phyloP scores from a whole-genome alignment of 1,140 invertebrate species.

The Dreissena polymorpha region DNA sequence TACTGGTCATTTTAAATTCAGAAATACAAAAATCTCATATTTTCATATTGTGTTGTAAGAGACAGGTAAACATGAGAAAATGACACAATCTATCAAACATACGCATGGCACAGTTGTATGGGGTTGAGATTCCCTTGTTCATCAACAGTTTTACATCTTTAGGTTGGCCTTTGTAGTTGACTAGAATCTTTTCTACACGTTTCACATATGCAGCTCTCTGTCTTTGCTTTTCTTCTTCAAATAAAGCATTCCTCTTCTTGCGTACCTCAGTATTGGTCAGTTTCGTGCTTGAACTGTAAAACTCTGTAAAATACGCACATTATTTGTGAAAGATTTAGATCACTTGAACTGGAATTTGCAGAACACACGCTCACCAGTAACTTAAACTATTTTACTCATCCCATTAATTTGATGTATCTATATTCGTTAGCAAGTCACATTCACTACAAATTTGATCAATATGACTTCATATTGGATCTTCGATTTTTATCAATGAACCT shows the following conservation, averaged over 20 bases:
- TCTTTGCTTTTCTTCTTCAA: conserved; percentile 88
- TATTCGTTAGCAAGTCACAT: no score
- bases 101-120: conserved; percentile 95
- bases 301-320: conserved; percentile 57
- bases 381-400: no score
- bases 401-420: no score
- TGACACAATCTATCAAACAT: conserved; percentile 73
- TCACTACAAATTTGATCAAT: no score
- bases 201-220: conserved; percentile 86
- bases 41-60: no score
- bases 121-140: conserved; percentile 96
- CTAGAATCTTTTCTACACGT: conserved; percentile 95
- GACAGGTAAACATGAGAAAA: no score
- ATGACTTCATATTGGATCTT: no score
- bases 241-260: conserved; percentile 84
- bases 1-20: no score
- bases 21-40: no score
- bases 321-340: neutral
- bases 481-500: no score
- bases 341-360: no score
- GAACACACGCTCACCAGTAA: no score
- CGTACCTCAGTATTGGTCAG: conserved; percentile 75
- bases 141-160: conserved; percentile 90
- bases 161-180: conserved; percentile 88
- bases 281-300: conserved; percentile 47